Evolutionary conservation across 1,140 invertebrate species (phyloP).

Genomic region (Diorhabda elongata): DNA sequence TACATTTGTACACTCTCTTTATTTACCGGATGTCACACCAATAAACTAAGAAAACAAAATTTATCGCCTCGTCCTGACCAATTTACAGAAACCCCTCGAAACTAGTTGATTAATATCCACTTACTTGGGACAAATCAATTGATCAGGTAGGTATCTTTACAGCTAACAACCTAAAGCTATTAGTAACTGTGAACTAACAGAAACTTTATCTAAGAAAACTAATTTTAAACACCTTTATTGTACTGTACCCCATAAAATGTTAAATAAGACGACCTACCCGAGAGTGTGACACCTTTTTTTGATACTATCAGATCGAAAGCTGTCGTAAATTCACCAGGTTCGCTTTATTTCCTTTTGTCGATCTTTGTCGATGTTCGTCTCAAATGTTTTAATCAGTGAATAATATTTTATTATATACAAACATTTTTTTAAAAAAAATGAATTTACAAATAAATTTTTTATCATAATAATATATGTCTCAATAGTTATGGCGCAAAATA

Average conservation of each 20-base stretch:
- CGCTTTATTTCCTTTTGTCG: not conserved
- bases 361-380: not conserved
- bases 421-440: too few species aligned
- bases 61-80: not conserved
- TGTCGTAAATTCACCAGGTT: not conserved
- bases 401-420: too few species aligned
- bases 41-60: not conserved
- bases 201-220: constrained; percentile 1
- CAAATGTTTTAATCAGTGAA: not conserved
- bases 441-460: too few species aligned
- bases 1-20: not conserved
- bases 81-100: not conserved
- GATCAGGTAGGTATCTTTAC: not conserved
- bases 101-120: not conserved
- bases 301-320: not conserved
- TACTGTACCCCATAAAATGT: constrained; percentile 2
- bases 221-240: constrained; percentile 3
- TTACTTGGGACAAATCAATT: constrained; percentile 1
- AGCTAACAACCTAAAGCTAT: constrained; percentile 2
- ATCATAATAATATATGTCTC: too few species aligned
- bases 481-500: too few species aligned
- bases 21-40: not conserved
- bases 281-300: not conserved
- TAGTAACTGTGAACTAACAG: constrained; percentile 2
- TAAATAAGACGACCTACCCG: constrained; percentile 1